A percentile compares a stretch with the other conserved stretches of the same genome.
phyloP scores from a whole-genome alignment of 2,888 invertebrate genomes.

The Eulithis testata region DNA sequence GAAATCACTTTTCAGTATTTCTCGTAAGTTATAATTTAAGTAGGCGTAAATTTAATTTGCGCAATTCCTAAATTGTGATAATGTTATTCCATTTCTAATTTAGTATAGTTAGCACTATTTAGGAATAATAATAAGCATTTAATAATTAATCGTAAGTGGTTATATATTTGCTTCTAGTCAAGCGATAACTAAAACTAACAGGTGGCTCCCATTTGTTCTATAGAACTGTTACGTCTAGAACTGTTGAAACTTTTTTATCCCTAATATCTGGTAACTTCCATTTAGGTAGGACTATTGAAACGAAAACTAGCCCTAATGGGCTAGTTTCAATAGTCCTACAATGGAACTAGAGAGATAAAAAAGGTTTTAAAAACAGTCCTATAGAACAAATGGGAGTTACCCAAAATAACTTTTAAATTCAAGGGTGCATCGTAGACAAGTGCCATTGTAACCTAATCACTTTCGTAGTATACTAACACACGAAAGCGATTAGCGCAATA shows the following conservation, averaged over 20 bases:
- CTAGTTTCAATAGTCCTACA: too few species aligned
- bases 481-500: not conserved
- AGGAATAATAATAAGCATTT: slow-evolving; percentile 45
- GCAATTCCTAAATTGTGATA: slow-evolving; percentile 83
- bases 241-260: too few species aligned
- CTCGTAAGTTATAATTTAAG: slow-evolving; percentile 42
- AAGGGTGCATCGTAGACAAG: slow-evolving; percentile 8
- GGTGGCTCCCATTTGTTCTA: too few species aligned
- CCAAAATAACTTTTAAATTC: not conserved
- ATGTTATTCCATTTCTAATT: slow-evolving; percentile 61
- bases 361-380: too few species aligned
- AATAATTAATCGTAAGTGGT: slow-evolving; percentile 26
- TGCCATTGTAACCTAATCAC: not conserved
- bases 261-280: too few species aligned
- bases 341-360: too few species aligned
- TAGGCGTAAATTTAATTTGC: slow-evolving; percentile 58
- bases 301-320: too few species aligned
- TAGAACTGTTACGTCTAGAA: too few species aligned
- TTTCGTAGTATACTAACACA: not conserved
- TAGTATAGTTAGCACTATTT: slow-evolving; percentile 47
- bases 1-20: slow-evolving; percentile 66
- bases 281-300: too few species aligned
- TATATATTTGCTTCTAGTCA: slow-evolving; percentile 46
- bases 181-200: slow-evolving; percentile 39
- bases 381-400: too few species aligned